These are phyloP conservation scores for Lophius americanus DNA, from an alignment of 2,797 vertebrate species.

Conservation along the genomic window DNA sequence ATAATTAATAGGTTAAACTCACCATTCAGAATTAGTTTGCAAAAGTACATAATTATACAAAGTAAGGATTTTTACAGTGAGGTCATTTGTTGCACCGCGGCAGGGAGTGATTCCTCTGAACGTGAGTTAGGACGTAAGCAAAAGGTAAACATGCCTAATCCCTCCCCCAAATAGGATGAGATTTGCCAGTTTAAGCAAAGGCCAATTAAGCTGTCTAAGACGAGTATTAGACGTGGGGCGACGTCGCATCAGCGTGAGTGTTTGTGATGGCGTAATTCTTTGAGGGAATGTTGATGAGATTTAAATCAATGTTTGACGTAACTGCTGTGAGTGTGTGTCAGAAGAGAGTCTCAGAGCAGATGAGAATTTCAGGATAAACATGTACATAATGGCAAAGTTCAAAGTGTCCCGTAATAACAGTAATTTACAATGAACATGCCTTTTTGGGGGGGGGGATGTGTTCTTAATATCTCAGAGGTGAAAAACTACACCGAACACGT, in stretches of 20 bases:
- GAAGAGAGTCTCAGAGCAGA: slow-evolving; percentile 50
- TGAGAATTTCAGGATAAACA: slow-evolving; percentile 27
- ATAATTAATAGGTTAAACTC: not conserved
- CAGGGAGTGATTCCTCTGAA: slow-evolving; percentile 2
- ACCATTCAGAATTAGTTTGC: not conserved
- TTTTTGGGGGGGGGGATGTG: not conserved
- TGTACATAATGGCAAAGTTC: slow-evolving; percentile 38
- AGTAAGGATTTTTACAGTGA: not conserved
- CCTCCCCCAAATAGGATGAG: slow-evolving; percentile 63
- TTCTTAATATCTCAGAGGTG: slow-evolving; percentile 22
- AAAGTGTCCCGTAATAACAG: slow-evolving; percentile 30
- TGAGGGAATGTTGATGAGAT: slow-evolving; percentile 30
- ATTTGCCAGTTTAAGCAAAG: slow-evolving; percentile 52
- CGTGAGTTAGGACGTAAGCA: slow-evolving; percentile 27
- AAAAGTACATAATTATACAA: not conserved
- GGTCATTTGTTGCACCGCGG: not conserved
- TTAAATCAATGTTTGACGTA: slow-evolving; percentile 14
- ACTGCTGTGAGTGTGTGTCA: slow-evolving; percentile 34
- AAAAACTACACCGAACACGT: slow-evolving; percentile 15
- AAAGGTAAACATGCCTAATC: slow-evolving; percentile 58
- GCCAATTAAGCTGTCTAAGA: slow-evolving; percentile 62
- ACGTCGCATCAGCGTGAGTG: slow-evolving; percentile 14
- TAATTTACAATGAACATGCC: not conserved
- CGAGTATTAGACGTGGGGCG: slow-evolving; percentile 42
- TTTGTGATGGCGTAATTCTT: slow-evolving; percentile 55